These are phyloP conservation scores for Apistogramma diplotaenia DNA, from an alignment of 2,113 vertebrate genomes.

Conservation along the genomic window DNA sequence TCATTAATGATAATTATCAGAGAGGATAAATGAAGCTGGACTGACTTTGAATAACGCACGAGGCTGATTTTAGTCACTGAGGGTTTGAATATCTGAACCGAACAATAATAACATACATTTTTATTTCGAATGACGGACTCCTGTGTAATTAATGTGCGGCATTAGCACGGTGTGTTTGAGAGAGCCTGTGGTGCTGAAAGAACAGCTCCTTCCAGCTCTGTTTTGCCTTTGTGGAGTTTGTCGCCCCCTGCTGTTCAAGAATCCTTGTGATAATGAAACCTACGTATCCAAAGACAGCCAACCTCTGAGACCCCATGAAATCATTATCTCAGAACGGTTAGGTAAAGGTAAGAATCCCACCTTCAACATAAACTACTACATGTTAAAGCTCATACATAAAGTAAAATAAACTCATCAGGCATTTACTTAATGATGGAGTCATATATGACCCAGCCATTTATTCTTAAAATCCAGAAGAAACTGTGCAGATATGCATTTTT, in stretches of 20 bases:
- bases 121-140: background rate
- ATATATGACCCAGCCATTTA: background rate
- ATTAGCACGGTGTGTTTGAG: background rate
- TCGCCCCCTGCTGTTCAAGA: conserved; percentile 44
- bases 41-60: background rate
- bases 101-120: no score
- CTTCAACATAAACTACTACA: background rate
- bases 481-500: background rate
- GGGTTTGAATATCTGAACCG: background rate
- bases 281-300: background rate
- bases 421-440: background rate
- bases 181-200: conserved; percentile 76
- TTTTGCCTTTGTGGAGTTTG: conserved; percentile 11
- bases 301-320: background rate
- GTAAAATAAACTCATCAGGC: background rate
- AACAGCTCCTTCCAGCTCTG: conserved; percentile 75
- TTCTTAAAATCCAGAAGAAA: background rate
- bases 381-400: background rate
- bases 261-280: background rate
- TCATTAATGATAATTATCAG: background rate
- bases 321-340: background rate
- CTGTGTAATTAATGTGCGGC: background rate
- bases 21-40: background rate
- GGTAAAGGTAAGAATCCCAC: background rate
- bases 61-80: background rate